Evolutionary conservation across 2,797 vertebrate genomes (phyloP).

Genomic region (Miichthys miiuy): DNA sequence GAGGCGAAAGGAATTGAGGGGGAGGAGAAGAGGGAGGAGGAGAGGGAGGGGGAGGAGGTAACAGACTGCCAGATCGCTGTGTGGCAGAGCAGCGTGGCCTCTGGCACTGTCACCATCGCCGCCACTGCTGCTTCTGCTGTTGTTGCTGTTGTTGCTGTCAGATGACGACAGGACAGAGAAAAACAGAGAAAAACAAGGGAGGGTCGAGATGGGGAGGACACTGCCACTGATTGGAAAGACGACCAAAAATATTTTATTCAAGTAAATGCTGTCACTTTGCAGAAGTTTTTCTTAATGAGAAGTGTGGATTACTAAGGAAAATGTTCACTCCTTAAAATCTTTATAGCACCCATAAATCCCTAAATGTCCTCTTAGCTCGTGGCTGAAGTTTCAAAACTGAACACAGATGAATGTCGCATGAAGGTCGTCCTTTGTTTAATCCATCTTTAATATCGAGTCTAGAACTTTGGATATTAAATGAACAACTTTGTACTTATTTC

Average conservation of each 20-base stretch:
- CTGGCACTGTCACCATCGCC: constrained; percentile 64
- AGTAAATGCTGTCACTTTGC: constrained; percentile 41
- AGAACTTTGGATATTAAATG: neutral
- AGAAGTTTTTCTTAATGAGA: constrained; percentile 26
- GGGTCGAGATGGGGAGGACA: constrained; percentile 32
- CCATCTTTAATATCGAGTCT: neutral
- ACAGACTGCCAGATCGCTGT: constrained; percentile 68
- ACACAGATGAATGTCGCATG: constrained; percentile 6
- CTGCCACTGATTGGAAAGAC: constrained; percentile 11
- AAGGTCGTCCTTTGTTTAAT: constrained; percentile 7
- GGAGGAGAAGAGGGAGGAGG: constrained; percentile 3
- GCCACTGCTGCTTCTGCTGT: constrained; percentile 51
- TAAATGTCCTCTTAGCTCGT: neutral
- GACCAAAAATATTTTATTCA: constrained; percentile 18
- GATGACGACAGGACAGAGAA: constrained; percentile 53
- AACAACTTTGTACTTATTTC: too few species aligned
- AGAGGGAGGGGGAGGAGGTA: constrained; percentile 31
- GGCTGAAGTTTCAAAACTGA: neutral
- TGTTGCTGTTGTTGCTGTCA: constrained; percentile 68
- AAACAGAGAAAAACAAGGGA: constrained; percentile 51
- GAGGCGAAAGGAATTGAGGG: neutral
- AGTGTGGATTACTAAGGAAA: neutral
- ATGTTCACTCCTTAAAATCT: constrained; percentile 11
- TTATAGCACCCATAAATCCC: neutral
- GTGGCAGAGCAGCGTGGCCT: constrained; percentile 70